Percentiles rank a stretch among this genome's conserved stretches.
These are phyloP conservation scores for Archips xylosteana DNA, from an alignment of 2,888 invertebrate species.

Conservation along the genomic window DNA sequence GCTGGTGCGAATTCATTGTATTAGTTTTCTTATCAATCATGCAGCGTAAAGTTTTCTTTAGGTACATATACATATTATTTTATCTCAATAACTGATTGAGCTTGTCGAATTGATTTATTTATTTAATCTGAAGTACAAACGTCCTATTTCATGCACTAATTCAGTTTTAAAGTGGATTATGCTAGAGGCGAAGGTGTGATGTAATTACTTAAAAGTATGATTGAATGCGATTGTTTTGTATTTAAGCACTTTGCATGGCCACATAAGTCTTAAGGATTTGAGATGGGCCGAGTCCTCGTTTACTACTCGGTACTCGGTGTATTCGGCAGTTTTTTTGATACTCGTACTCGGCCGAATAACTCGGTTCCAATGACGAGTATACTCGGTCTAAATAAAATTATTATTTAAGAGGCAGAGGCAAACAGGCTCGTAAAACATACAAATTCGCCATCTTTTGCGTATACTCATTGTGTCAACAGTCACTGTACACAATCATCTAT, in stretches of 20 bases:
- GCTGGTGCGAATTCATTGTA: neutral
- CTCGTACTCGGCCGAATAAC: too few relatives aligned
- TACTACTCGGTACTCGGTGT: too few relatives aligned
- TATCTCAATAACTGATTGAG: neutral
- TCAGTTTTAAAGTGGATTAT: neutral
- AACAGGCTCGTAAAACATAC: too few relatives aligned
- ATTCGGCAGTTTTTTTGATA: too few relatives aligned
- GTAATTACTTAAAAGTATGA: neutral
- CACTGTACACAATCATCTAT: too few relatives aligned
- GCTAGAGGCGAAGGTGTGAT: neutral
- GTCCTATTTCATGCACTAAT: neutral
- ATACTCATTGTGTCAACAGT: too few relatives aligned
- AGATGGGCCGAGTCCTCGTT: too few relatives aligned
- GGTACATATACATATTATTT: neutral
- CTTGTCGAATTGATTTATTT: conserved; percentile 3
- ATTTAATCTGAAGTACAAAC: neutral
- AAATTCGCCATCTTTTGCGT: too few relatives aligned
- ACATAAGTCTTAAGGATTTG: too few relatives aligned
- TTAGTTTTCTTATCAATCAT: neutral
- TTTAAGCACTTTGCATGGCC: neutral
- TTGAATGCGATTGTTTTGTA: neutral
- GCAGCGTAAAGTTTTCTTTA: neutral
- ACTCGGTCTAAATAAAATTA: too few relatives aligned
- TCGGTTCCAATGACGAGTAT: too few relatives aligned
- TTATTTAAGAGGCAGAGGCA: too few relatives aligned